Conservation (phyloP, 2,888 invertebrate genomes). For the Agrenia bidenticulata region DNA sequence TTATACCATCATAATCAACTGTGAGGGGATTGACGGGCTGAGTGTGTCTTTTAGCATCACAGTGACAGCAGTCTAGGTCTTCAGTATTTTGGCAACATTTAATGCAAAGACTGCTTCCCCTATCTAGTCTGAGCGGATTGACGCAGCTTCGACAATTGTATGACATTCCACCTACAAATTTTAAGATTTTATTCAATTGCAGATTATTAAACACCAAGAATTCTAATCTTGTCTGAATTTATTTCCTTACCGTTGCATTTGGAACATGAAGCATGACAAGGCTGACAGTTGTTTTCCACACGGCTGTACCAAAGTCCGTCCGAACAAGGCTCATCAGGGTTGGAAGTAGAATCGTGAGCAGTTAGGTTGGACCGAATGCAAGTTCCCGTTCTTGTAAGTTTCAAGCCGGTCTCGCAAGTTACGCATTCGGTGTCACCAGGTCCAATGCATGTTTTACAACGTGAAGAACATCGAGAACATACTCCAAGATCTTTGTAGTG, state of each 20-base stretch:
- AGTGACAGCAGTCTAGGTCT: constrained; percentile 68
- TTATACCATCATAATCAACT: constrained; percentile 38
- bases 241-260: constrained; percentile 71
- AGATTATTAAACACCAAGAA: not conserved
- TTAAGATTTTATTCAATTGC: constrained; percentile 18
- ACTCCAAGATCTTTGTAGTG: constrained; percentile 83
- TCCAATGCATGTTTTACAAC: constrained; percentile 82
- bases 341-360: constrained; percentile 17
- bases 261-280: constrained; percentile 85
- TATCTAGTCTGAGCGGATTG: constrained; percentile 67
- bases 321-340: constrained; percentile 70
- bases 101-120: constrained; percentile 74
- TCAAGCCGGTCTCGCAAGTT: constrained; percentile 76
- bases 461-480: constrained; percentile 79
- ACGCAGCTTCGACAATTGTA: constrained; percentile 67
- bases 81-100: constrained; percentile 66
- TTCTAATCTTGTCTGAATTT: not conserved
- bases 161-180: constrained; percentile 60
- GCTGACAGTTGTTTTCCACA: constrained; percentile 78
- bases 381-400: constrained; percentile 73
- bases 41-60: constrained; percentile 58
- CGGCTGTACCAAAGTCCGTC: constrained; percentile 71
- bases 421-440: constrained; percentile 82
- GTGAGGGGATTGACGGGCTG: constrained; percentile 28
- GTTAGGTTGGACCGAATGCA: constrained; percentile 58